Conservation (phyloP, 2,797 vertebrate species). For the Carduelis carduelis region DNA sequence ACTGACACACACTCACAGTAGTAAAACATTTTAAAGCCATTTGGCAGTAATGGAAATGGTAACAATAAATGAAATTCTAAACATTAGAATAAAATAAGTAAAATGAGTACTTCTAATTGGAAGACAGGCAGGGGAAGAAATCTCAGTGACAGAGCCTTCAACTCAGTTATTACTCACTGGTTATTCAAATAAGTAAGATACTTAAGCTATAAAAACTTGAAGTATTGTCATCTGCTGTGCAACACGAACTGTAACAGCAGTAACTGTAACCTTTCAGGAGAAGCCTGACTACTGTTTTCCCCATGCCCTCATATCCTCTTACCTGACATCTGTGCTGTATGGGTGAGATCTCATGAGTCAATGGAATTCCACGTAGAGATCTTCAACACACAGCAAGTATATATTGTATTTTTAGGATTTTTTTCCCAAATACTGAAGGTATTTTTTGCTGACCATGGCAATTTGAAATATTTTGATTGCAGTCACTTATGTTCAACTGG, state of each 20-base stretch:
- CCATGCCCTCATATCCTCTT: neutral
- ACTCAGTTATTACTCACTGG: neutral
- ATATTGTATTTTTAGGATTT: neutral
- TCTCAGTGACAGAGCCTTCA: neutral
- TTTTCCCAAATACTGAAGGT: neutral
- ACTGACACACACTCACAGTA: neutral
- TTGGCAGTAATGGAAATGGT: conserved; percentile 13
- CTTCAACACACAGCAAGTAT: neutral
- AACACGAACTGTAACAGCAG: neutral
- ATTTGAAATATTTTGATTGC: neutral
- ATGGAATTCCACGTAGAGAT: neutral
- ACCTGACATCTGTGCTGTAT: neutral
- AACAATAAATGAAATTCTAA: neutral
- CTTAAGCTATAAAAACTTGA: neutral
- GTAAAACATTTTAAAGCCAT: conserved; percentile 10
- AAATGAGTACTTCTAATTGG: neutral
- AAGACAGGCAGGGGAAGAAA: neutral
- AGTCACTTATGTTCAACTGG: neutral
- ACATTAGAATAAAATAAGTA: neutral
- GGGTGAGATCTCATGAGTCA: neutral
- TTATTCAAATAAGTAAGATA: neutral
- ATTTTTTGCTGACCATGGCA: neutral
- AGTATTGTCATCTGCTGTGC: neutral
- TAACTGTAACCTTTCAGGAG: neutral
- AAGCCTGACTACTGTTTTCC: neutral